These are phyloP conservation scores for Carcina quercana DNA, from an alignment of 2,888 invertebrate species.

Conservation along the genomic window DNA sequence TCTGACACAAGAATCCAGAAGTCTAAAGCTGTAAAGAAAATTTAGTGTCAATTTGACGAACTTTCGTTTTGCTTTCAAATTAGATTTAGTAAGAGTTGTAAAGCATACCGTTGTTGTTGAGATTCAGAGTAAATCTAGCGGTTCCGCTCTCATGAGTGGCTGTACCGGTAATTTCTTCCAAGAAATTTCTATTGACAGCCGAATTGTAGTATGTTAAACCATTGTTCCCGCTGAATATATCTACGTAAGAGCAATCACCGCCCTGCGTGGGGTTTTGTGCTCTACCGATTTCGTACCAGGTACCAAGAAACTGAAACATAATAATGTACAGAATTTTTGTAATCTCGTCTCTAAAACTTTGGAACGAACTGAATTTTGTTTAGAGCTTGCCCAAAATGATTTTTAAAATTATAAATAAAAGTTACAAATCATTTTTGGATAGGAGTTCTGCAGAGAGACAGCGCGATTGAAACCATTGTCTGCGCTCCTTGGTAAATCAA, in stretches of 20 bases:
- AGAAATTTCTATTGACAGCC: slow-evolving; percentile 39
- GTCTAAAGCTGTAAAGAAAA: slow-evolving; percentile 31
- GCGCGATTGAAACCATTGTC: no score
- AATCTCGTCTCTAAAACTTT: no score
- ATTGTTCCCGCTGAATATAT: slow-evolving; percentile 18
- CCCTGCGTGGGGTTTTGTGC: slow-evolving; percentile 23
- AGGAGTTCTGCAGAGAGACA: no score
- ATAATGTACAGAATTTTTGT: no score
- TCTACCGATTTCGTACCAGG: slow-evolving; percentile 42
- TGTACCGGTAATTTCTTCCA: slow-evolving; percentile 25
- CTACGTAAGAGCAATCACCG: slow-evolving; percentile 38
- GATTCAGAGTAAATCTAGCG: slow-evolving; percentile 27
- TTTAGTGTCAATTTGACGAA: background rate
- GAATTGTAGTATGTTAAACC: slow-evolving; percentile 19
- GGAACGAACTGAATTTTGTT: no score
- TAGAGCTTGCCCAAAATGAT: no score
- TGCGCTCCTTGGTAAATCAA: no score
- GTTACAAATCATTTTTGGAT: no score
- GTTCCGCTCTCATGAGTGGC: slow-evolving; percentile 22
- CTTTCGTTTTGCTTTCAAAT: no score
- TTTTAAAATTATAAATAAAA: no score
- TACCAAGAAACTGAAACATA: slow-evolving; percentile 38
- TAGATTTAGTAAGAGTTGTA: background rate
- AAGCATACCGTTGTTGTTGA: slow-evolving; percentile 12
- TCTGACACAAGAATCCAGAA: slow-evolving; percentile 39